A percentile compares a stretch with the other conserved stretches of the same genome.
phyloP scores from a whole-genome alignment of 2,888 invertebrate species.

The Timema cristinae region DNA sequence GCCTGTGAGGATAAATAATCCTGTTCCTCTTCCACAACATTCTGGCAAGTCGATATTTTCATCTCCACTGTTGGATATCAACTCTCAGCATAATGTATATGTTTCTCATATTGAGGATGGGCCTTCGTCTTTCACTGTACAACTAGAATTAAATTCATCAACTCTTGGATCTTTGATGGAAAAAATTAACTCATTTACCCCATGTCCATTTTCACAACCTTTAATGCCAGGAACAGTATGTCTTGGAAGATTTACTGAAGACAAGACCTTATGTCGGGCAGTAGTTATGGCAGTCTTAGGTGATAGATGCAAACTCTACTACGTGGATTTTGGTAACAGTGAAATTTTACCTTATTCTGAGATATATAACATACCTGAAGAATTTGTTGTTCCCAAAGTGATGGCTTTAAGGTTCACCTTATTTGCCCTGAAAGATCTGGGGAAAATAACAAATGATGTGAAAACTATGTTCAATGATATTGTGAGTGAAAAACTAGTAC shows the following conservation, averaged over 20 bases:
- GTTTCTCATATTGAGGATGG: conserved; percentile 78
- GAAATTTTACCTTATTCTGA: conserved; percentile 66
- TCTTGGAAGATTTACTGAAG: conserved; percentile 66
- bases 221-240: conserved; percentile 74
- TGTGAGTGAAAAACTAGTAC: conserved; percentile 59
- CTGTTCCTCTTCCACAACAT: too few species aligned
- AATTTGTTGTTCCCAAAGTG: conserved; percentile 65
- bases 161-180: conserved; percentile 65
- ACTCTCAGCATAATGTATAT: conserved; percentile 61
- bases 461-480: conserved; percentile 68
- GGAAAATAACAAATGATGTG: conserved; percentile 52
- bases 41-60: conserved; percentile 39
- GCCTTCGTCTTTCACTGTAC: conserved; percentile 71
- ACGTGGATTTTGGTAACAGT: conserved; percentile 77
- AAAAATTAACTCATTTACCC: conserved; percentile 58
- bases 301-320: conserved; percentile 69
- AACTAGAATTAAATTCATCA: conserved; percentile 58
- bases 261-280: conserved; percentile 67
- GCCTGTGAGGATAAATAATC: too few species aligned
- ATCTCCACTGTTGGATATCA: conserved; percentile 46
- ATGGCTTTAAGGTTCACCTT: conserved; percentile 72
- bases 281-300: conserved; percentile 70
- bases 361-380: conserved; percentile 70
- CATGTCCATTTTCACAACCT: conserved; percentile 60
- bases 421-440: conserved; percentile 59